Evolutionary conservation across 2,113 vertebrate genomes (phyloP).

Genomic region (Limanda limanda): DNA sequence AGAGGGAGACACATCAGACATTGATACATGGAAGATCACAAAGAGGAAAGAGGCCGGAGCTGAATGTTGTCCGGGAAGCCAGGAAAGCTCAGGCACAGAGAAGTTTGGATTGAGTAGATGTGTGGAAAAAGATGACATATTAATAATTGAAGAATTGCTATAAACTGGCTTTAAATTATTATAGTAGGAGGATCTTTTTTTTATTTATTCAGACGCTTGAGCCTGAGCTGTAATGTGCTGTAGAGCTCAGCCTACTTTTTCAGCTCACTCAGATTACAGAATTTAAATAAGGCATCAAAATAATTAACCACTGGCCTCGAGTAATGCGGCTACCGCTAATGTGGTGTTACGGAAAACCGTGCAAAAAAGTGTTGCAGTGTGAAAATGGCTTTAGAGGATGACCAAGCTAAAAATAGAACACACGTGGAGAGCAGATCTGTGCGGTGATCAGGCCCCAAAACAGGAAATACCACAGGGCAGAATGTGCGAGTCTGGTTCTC

Average conservation of each 20-base stretch:
- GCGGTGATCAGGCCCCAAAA: conserved; percentile 45
- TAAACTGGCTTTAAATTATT: too few relatives aligned
- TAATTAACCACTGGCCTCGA: neutral
- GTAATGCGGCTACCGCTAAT: neutral
- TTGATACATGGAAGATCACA: neutral
- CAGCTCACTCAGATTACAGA: neutral
- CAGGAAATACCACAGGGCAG: conserved; percentile 75
- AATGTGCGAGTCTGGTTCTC: conserved; percentile 44
- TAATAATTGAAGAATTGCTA: too few relatives aligned
- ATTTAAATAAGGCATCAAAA: conserved; percentile 1
- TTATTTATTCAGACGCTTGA: neutral
- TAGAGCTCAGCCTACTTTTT: neutral
- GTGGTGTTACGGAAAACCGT: neutral
- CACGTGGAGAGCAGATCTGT: conserved; percentile 9
- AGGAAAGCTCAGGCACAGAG: neutral
- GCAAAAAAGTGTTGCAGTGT: neutral
- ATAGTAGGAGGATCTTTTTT: too few relatives aligned
- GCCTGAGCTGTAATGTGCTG: neutral
- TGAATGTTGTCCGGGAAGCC: too few relatives aligned
- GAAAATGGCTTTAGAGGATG: conserved; percentile 5
- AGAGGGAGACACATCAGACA: conserved; percentile 19
- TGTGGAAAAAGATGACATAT: too few relatives aligned
- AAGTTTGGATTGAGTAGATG: neutral
- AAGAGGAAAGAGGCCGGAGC: too few relatives aligned
- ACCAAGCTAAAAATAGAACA: neutral